A percentile compares a stretch with the other conserved stretches of the same genome.
Evolutionary conservation across 2,113 vertebrate species (phyloP).

Genomic region (Papio anubis): DNA sequence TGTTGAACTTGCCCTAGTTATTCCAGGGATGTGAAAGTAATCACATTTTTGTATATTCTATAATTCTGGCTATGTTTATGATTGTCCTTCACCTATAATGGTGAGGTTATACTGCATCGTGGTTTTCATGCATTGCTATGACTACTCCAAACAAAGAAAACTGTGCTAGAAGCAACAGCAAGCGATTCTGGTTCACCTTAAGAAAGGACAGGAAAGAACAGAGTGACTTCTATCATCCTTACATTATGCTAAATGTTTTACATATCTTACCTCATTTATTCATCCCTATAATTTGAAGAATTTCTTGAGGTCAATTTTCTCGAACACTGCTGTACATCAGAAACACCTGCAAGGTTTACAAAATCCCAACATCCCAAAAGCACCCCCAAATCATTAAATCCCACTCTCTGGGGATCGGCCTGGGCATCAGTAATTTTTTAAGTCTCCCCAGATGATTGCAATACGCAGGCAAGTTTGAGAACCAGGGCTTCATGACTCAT

Average conservation of each 20-base stretch:
- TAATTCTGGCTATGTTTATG: background rate
- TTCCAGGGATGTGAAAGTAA: constrained; percentile 34
- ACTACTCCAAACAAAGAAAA: constrained; percentile 60
- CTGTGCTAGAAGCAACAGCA: constrained; percentile 8
- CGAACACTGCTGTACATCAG: background rate
- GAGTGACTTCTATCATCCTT: background rate
- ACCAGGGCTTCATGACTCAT: background rate
- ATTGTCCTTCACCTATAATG: constrained; percentile 52
- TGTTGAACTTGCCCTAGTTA: constrained; percentile 42
- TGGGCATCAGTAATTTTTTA: background rate
- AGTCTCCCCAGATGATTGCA: background rate
- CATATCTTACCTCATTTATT: background rate
- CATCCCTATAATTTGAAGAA: constrained; percentile 13
- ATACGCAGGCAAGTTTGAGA: background rate
- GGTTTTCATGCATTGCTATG: constrained; percentile 44
- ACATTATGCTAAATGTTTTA: background rate
- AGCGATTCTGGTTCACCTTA: background rate
- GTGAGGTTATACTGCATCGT: background rate
- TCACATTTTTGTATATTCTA: constrained; percentile 51
- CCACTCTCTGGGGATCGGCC: background rate
- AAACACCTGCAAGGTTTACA: background rate
- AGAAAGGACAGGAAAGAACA: constrained; percentile 18
- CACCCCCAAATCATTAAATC: constrained; percentile 12
- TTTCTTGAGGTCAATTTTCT: constrained; percentile 36
- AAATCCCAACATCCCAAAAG: background rate